Evolutionary conservation across 2,888 invertebrate genomes (phyloP).

Genomic region (Limnephilus lunatus): DNA sequence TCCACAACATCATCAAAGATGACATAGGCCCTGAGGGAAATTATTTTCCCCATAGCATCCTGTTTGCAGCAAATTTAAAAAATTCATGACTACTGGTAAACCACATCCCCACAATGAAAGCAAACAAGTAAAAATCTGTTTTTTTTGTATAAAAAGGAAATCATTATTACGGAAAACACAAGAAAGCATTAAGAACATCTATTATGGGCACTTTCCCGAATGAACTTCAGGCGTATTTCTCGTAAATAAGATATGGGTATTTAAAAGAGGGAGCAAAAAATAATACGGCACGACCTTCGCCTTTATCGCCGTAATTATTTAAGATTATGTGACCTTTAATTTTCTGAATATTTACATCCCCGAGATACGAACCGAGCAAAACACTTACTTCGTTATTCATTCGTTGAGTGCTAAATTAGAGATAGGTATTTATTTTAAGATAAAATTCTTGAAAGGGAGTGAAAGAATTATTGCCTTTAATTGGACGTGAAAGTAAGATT

Average conservation of each 20-base stretch:
- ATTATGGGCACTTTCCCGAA: constrained; percentile 11
- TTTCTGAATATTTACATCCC: not conserved
- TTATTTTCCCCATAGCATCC: no score
- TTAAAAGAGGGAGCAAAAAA: not conserved
- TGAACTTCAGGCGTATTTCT: not conserved
- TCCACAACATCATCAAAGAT: no score
- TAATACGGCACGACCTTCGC: not conserved
- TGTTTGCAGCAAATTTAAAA: no score
- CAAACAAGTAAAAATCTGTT: not conserved
- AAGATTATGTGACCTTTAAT: not conserved
- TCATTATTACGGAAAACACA: not conserved
- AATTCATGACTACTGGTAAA: not conserved
- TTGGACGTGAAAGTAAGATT: not conserved
- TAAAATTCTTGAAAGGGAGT: not conserved
- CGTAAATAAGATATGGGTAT: not conserved
- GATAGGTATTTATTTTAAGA: not conserved
- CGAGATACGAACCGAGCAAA: not conserved
- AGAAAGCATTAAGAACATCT: constrained; percentile 6
- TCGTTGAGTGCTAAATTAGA: not conserved
- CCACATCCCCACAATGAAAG: not conserved
- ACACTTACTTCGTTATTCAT: not conserved
- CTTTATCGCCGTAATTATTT: not conserved
- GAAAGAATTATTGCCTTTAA: not conserved
- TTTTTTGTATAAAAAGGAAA: not conserved
- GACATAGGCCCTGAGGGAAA: no score